Base-by-base conservation (phyloP, 1,140 invertebrate species). In the Ceratosolen fusciceps region DNA sequence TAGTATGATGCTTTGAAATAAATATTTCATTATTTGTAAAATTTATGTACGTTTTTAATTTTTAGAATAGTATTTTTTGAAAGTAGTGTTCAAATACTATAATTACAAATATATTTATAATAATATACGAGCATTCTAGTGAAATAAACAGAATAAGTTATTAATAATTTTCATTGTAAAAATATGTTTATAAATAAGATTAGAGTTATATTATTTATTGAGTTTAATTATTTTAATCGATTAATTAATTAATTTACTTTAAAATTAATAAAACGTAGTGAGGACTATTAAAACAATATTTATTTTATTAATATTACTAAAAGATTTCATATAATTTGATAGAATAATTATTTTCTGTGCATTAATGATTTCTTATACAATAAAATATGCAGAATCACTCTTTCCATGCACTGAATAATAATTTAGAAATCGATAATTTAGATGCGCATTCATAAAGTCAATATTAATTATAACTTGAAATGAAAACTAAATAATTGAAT, bases 401-500 rank as follows among this genome's bases (percentile, higher is more conserved):
- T 68, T 37, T 39, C 74, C 29, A 56, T 68, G 74, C 74, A 62
- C 62, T 21, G 39, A 62, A 52, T 34, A 34, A 62, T 47, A 34
- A 62, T 47, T 62, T 34, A 54, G 16, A n/a, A n/a, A n/a, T n/a
- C n/a, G n/a, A 43, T 12, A n/a, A 34, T 58, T 58, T 21, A n/a
- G 0, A 0, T 43, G 56, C 56, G 39, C 56, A 74, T 60, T 47
- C n/a, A 74, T 34, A 62, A 60, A 74, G 72, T 62, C 72, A 21
- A 49, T 26, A 52, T 70, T 21, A 49, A 68, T 14, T 56, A 56
- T 21, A 68, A 71, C 37, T 58, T 24, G 19, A 31, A 77, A 60
- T 58, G 21, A 77, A 77, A 77, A 71, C 19, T 10, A 8, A 71
- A 71, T 71, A 60, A 77, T 77, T 49, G 75, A 77, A 37, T 77